These are phyloP conservation scores for Triplophysa rosa DNA, from an alignment of 2,113 vertebrate genomes.

Conservation along the genomic window DNA sequence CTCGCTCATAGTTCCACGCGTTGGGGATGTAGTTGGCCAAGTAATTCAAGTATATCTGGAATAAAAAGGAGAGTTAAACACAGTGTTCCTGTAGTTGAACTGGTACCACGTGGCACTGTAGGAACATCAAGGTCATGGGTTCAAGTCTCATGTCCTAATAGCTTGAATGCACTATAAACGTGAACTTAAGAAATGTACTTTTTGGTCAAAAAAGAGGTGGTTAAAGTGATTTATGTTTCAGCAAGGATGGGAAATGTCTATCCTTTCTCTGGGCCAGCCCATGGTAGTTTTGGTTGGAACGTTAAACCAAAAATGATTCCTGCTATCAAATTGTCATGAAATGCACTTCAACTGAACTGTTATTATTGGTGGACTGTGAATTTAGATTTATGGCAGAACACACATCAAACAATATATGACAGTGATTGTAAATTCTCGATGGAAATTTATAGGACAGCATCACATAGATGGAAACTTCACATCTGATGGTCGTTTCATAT, in stretches of 20 bases:
- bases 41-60: conserved; percentile 91
- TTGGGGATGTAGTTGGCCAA: conserved; percentile 95
- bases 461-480: not conserved
- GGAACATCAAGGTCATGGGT: too few species aligned
- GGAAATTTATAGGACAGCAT: not conserved
- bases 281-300: conserved; percentile 9
- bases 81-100: too few species aligned
- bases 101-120: too few species aligned
- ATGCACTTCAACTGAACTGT: conserved; percentile 3
- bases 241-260: not conserved
- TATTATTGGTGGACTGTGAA: conserved; percentile 37
- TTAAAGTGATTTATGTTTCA: not conserved
- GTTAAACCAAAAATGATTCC: conserved; percentile 16
- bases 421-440: not conserved
- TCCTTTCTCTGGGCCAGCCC: not conserved
- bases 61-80: conserved; percentile 14
- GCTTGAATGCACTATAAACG: too few species aligned
- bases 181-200: too few species aligned
- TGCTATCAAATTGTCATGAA: conserved; percentile 19
- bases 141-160: too few species aligned
- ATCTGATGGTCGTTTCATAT: not conserved
- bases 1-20: conserved; percentile 88
- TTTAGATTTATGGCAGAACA: conserved; percentile 37
- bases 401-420: not conserved
- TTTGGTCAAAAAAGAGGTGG: not conserved